Conservation (phyloP, 23 tunicate genomes). For the Corella eumyota region DNA sequence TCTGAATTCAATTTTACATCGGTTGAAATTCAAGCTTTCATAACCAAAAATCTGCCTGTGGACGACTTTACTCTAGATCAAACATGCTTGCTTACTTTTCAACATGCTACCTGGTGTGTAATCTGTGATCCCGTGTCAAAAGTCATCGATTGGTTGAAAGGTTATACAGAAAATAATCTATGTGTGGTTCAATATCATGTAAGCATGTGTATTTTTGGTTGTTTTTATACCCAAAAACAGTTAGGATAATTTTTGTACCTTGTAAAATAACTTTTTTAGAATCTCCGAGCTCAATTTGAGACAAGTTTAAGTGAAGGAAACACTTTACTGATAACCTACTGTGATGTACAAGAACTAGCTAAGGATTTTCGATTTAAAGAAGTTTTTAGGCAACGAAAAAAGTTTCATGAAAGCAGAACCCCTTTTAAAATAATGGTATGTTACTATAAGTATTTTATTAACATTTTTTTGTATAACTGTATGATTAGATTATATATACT, state of each 20-base stretch:
- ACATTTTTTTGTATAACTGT: too few species aligned
- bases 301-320: slow-evolving; percentile 89
- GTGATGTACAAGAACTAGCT: slow-evolving; percentile 68
- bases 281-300: slow-evolving; percentile 71
- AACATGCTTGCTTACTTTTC: slow-evolving; percentile 51
- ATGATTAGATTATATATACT: too few species aligned
- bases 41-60: slow-evolving; percentile 40
- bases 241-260: not conserved
- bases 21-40: slow-evolving; percentile 36
- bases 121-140: slow-evolving; percentile 74
- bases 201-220: too few species aligned
- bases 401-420: slow-evolving; percentile 53
- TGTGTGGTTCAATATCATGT: slow-evolving; percentile 55
- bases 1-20: slow-evolving; percentile 44
- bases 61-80: slow-evolving; percentile 67
- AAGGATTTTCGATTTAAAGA: slow-evolving; percentile 67
- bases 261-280: slow-evolving; percentile 19
- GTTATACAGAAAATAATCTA: slow-evolving; percentile 28
- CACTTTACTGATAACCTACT: slow-evolving; percentile 67
- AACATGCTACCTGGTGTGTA: slow-evolving; percentile 76
- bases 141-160: slow-evolving; percentile 51
- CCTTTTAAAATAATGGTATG: slow-evolving; percentile 91
- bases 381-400: slow-evolving; percentile 43
- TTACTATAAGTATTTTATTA: too few species aligned
- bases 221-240: too few species aligned